phyloP scores from a whole-genome alignment of 2,888 invertebrate species.

The Cheilosia vulpina region DNA sequence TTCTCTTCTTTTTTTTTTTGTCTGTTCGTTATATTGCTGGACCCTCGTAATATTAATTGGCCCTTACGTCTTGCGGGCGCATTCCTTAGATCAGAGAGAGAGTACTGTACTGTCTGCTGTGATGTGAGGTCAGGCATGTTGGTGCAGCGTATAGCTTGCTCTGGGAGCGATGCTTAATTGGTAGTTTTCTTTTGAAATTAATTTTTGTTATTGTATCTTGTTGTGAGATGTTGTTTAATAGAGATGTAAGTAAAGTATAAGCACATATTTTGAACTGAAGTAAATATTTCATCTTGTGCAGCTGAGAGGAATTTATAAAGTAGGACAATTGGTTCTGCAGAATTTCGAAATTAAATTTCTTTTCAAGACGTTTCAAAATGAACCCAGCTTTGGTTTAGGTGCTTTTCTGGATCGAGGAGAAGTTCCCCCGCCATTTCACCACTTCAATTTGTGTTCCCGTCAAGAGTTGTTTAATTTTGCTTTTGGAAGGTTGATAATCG shows the following conservation, averaged over 20 bases:
- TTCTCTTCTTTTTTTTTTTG: background rate
- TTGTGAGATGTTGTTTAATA: slow-evolving; percentile 19
- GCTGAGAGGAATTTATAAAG: background rate
- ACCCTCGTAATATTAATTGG: slow-evolving; percentile 34
- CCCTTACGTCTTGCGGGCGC: slow-evolving; percentile 34
- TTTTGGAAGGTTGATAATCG: too few species aligned
- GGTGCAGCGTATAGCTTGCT: slow-evolving; percentile 1
- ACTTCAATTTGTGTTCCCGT: too few species aligned
- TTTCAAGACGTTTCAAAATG: too few species aligned
- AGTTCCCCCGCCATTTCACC: too few species aligned
- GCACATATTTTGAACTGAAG: too few species aligned
- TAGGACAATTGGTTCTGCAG: background rate
- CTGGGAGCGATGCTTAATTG: slow-evolving; percentile 33
- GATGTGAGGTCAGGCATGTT: slow-evolving; percentile 23
- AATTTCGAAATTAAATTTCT: too few species aligned
- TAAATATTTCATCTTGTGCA: too few species aligned
- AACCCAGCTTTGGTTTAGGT: too few species aligned
- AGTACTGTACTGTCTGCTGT: background rate
- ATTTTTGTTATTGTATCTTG: slow-evolving; percentile 17
- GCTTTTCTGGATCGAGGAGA: too few species aligned
- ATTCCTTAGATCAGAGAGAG: slow-evolving; percentile 4
- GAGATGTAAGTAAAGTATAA: background rate
- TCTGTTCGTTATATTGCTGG: background rate
- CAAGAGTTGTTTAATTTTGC: too few species aligned
- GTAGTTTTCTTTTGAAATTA: slow-evolving; percentile 39